phyloP scores from a whole-genome alignment of 2,113 vertebrate genomes.

The Calidris pygmaea region DNA sequence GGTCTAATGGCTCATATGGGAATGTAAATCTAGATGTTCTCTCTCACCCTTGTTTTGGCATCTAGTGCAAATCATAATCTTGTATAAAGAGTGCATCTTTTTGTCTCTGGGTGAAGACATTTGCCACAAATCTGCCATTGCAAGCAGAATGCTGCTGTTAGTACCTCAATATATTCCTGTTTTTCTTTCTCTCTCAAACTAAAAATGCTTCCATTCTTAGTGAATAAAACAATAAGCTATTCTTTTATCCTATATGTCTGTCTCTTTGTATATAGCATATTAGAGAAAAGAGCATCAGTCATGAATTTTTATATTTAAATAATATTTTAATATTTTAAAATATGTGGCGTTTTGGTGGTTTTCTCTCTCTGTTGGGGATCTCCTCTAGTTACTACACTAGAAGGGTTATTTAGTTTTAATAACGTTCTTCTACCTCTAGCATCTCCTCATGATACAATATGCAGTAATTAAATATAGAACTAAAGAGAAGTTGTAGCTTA shows the following conservation, averaged over 20 bases:
- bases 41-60: not conserved
- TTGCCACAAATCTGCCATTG: not conserved
- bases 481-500: not conserved
- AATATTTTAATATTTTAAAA: not conserved
- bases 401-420: not conserved
- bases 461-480: conserved; percentile 4
- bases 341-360: accelerated
- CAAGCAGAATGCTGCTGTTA: not conserved
- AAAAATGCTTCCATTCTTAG: not conserved
- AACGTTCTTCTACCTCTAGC: not conserved
- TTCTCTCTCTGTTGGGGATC: not conserved
- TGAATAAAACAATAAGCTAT: not conserved
- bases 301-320: not conserved
- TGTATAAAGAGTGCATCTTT: not conserved
- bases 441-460: not conserved
- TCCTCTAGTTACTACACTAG: not conserved
- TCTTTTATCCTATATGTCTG: not conserved
- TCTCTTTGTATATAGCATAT: not conserved
- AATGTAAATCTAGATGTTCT: not conserved
- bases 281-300: not conserved
- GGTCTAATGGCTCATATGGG: not conserved
- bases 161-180: not conserved
- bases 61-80: not conserved
- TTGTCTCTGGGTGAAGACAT: not conserved
- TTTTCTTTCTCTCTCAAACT: not conserved